phyloP scores from a whole-genome alignment of 1,140 invertebrate species.

The Heliconius melpomene region DNA sequence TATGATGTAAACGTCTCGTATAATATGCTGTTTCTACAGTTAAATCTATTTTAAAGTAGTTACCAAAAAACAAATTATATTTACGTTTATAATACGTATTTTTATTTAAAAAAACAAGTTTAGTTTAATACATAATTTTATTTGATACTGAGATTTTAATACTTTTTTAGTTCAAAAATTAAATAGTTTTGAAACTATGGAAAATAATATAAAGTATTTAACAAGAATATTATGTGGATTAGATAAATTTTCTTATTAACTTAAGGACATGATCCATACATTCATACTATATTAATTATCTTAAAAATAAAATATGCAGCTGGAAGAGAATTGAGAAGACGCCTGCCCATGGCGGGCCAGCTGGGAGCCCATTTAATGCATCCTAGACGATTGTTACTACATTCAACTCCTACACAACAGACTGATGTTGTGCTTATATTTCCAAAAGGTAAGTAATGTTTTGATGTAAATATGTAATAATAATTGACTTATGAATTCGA shows the following conservation, averaged over 20 bases:
- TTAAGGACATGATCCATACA: no score
- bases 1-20: background rate
- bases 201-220: no score
- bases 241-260: no score
- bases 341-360: slow-evolving; percentile 72
- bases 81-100: no score
- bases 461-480: background rate
- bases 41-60: background rate
- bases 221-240: no score
- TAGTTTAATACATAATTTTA: no score
- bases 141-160: no score
- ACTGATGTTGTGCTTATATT: slow-evolving; percentile 77
- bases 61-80: background rate
- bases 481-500: no score
- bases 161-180: no score
- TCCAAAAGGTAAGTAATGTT: slow-evolving; percentile 62
- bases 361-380: slow-evolving; percentile 74
- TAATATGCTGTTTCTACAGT: background rate
- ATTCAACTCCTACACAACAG: slow-evolving; percentile 73
- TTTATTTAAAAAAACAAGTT: no score
- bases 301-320: slow-evolving; percentile 43
- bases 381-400: slow-evolving; percentile 65
- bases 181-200: no score
- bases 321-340: slow-evolving; percentile 64
- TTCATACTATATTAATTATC: no score